These are phyloP conservation scores for Blastobasis lacticolella DNA, from an alignment of 2,888 invertebrate species.

Conservation along the genomic window DNA sequence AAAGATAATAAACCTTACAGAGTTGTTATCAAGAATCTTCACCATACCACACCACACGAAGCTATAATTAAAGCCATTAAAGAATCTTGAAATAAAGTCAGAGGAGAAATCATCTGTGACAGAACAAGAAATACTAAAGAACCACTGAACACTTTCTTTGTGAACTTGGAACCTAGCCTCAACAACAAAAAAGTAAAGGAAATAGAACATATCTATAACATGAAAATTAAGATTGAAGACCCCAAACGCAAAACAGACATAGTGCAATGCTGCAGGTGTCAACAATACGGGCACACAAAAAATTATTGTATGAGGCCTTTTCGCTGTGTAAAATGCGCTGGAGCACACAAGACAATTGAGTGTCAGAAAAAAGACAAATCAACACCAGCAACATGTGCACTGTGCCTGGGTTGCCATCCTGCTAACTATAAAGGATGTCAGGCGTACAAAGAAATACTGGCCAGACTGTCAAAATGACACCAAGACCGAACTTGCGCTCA, in stretches of 20 bases:
- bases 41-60: neutral
- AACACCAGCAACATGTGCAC: no score
- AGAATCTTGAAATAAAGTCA: neutral
- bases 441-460: no score
- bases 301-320: conserved; percentile 7
- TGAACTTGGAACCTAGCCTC: neutral
- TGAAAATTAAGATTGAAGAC: neutral
- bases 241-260: conserved; percentile 9
- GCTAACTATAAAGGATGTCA: no score
- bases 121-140: neutral
- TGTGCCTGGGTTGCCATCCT: no score
- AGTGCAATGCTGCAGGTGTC: conserved; percentile 16
- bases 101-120: neutral
- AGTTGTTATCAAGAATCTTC: neutral
- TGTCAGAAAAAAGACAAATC: no score
- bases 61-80: neutral
- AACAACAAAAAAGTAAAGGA: neutral
- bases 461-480: no score
- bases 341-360: neutral
- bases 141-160: conserved; percentile 2
- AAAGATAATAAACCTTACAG: conserved; percentile 1
- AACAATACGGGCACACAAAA: conserved; percentile 15
- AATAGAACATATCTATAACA: conserved; percentile 1
- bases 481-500: no score
- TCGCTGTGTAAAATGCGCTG: conserved; percentile 8